Evolutionary conservation across 2,888 invertebrate species (phyloP).

Genomic region (Tineola bisselliella): DNA sequence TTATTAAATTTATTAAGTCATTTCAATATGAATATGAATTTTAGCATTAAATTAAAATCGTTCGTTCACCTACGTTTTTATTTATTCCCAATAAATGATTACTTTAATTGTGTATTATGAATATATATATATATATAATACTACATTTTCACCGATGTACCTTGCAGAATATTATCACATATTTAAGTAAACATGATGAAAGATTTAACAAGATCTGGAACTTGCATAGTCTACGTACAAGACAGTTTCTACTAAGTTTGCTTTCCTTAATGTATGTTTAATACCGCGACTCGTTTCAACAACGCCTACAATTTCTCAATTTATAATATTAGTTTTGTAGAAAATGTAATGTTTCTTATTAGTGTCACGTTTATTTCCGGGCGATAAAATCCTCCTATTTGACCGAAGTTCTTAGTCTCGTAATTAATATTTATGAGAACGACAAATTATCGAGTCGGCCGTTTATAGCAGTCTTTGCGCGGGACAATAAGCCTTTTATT

Average conservation of each 20-base stretch:
- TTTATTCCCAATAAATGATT: no score
- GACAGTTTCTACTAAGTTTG: not conserved
- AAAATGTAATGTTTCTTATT: not conserved
- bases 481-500: conserved; percentile 13
- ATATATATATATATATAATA: no score
- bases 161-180: not conserved
- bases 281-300: not conserved
- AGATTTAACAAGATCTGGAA: not conserved
- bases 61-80: not conserved
- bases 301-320: not conserved
- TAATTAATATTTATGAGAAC: conserved; percentile 23
- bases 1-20: not conserved
- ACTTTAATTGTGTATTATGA: no score
- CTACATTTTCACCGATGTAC: no score
- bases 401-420: conserved; percentile 9
- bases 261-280: not conserved
- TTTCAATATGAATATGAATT: conserved; percentile 2
- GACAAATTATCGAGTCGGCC: conserved; percentile 23
- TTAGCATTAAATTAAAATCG: not conserved
- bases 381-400: not conserved
- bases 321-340: not conserved
- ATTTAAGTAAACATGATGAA: not conserved
- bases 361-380: not conserved
- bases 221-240: not conserved
- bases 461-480: conserved; percentile 20